Conservation (phyloP, 2,113 vertebrate species). For the Thymallus thymallus region DNA sequence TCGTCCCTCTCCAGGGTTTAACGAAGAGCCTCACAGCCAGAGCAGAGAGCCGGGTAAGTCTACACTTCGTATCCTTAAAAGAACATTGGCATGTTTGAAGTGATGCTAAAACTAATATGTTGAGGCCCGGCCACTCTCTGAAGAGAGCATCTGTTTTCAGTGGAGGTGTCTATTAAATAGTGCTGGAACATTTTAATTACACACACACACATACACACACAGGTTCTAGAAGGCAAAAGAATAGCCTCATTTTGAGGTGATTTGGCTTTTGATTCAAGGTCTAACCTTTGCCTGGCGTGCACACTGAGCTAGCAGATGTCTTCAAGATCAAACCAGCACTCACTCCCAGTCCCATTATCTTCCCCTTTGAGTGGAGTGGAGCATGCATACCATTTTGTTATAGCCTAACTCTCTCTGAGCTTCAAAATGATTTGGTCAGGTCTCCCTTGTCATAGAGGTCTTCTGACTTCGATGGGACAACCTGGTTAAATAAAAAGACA, state of each 20-base stretch:
- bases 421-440: too few species aligned
- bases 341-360: neutral
- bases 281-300: constrained; percentile 48
- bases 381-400: neutral
- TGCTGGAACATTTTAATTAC: constrained; percentile 64
- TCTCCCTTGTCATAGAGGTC: too few species aligned
- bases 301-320: constrained; percentile 35
- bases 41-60: constrained; percentile 26
- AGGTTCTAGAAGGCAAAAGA: constrained; percentile 49
- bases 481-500: too few species aligned
- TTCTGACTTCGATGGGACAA: too few species aligned
- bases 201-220: constrained; percentile 22
- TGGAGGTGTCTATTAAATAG: constrained; percentile 19
- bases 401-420: neutral
- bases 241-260: constrained; percentile 50
- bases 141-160: constrained; percentile 64
- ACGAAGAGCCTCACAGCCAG: constrained; percentile 21
- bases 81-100: neutral
- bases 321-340: constrained; percentile 26
- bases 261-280: constrained; percentile 43
- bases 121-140: neutral
- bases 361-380: neutral
- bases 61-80: neutral
- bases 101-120: neutral
- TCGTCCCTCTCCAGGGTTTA: constrained; percentile 14